Percentiles rank a stretch among this genome's conserved stretches.
phyloP scores from a whole-genome alignment of 2,113 vertebrate species.

The Pseudonaja textilis region DNA sequence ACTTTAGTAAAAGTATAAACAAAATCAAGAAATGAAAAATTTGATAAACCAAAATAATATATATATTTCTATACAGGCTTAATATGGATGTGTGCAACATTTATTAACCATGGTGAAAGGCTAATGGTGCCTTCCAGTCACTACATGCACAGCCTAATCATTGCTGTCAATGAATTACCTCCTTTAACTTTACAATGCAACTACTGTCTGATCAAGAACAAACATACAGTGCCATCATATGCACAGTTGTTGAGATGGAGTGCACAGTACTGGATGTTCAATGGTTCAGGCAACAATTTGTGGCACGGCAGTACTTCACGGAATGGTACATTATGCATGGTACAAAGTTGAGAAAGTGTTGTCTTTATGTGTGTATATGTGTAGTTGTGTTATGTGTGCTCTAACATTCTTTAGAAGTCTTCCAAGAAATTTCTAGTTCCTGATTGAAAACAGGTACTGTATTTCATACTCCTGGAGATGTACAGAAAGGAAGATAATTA shows the following conservation, averaged over 20 bases:
- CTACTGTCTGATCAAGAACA: slow-evolving; percentile 73
- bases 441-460: slow-evolving; percentile 64
- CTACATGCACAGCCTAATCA: slow-evolving; percentile 77
- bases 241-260: slow-evolving; percentile 47
- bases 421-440: slow-evolving; percentile 69
- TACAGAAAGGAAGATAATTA: background rate
- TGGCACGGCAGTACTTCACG: slow-evolving; percentile 73
- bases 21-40: slow-evolving; percentile 56
- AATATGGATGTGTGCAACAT: slow-evolving; percentile 69
- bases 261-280: slow-evolving; percentile 57
- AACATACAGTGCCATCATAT: slow-evolving; percentile 52
- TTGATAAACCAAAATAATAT: slow-evolving; percentile 66
- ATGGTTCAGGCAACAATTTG: slow-evolving; percentile 60
- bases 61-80: slow-evolving; percentile 68
- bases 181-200: slow-evolving; percentile 72
- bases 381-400: slow-evolving; percentile 71
- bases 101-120: slow-evolving; percentile 73
- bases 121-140: slow-evolving; percentile 68
- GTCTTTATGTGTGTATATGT: slow-evolving; percentile 46
- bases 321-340: slow-evolving; percentile 76
- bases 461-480: slow-evolving; percentile 61
- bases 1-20: slow-evolving; percentile 68
- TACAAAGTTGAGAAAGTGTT: slow-evolving; percentile 60
- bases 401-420: slow-evolving; percentile 76
- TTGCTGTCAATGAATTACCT: slow-evolving; percentile 74